A percentile compares a stretch with the other conserved stretches of the same genome.
Conservation (phyloP, 64 coral and sea anemone genomes). For the Montipora cactus region DNA sequence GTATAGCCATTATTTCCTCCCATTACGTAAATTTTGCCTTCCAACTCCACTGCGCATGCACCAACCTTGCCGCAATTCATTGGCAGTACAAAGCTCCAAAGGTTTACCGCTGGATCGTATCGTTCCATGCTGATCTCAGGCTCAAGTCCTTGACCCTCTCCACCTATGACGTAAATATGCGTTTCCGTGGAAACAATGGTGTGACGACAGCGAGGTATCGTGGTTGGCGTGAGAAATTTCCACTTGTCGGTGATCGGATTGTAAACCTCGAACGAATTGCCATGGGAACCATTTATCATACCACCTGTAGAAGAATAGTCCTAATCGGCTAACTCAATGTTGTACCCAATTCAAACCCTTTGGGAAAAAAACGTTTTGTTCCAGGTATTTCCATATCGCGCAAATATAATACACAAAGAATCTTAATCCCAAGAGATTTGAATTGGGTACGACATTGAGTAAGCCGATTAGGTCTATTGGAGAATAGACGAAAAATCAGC, state of each 20-base stretch:
- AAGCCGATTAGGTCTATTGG: too few relatives aligned
- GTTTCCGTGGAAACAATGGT: slow-evolving; percentile 67
- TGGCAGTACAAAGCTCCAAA: slow-evolving; percentile 85
- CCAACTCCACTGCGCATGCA: slow-evolving; percentile 73
- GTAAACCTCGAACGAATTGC: slow-evolving; percentile 80
- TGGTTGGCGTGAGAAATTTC: slow-evolving; percentile 69
- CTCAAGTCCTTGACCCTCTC: slow-evolving; percentile 84
- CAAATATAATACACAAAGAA: too few relatives aligned
- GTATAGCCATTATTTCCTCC: slow-evolving; percentile 85
- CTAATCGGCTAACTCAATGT: too few relatives aligned
- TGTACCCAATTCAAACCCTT: too few relatives aligned
- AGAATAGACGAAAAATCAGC: too few relatives aligned
- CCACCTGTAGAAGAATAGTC: background rate
- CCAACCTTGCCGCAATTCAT: slow-evolving; percentile 91
- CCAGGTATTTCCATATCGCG: too few relatives aligned
- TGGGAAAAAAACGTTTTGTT: too few relatives aligned
- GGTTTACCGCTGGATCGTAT: slow-evolving; percentile 76
- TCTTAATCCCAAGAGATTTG: too few relatives aligned
- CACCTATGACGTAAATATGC: slow-evolving; percentile 86
- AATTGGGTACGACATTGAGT: too few relatives aligned
- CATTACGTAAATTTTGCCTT: slow-evolving; percentile 75
- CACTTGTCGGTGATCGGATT: slow-evolving; percentile 83
- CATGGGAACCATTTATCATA: slow-evolving; percentile 67
- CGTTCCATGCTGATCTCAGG: slow-evolving; percentile 89
- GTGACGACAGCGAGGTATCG: slow-evolving; percentile 71